These are phyloP conservation scores for Labroides dimidiatus DNA, from an alignment of 2,797 vertebrate species.

Conservation along the genomic window DNA sequence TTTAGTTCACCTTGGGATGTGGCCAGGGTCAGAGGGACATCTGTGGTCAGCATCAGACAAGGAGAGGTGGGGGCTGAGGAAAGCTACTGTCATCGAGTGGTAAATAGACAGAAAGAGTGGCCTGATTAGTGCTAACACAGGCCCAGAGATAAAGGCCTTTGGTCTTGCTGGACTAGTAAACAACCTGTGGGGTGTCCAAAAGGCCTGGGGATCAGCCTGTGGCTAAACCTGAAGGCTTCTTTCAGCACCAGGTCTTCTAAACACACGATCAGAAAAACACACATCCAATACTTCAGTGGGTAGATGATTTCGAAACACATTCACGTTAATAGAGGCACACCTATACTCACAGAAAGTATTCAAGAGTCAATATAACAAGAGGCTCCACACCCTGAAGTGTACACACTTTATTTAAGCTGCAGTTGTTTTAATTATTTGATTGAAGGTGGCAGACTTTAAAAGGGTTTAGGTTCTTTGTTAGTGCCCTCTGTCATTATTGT, in stretches of 20 bases:
- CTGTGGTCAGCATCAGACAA: conserved; percentile 86
- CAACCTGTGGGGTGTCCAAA: conserved; percentile 67
- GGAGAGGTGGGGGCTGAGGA: conserved; percentile 81
- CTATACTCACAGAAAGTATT: conserved; percentile 24
- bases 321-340: conserved; percentile 34
- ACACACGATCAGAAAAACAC: conserved; percentile 65
- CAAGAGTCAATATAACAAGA: conserved; percentile 19
- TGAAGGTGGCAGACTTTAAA: conserved; percentile 23
- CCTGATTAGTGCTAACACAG: conserved; percentile 81
- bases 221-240: conserved; percentile 87
- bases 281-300: conserved; percentile 32
- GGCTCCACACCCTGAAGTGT: conserved; percentile 6
- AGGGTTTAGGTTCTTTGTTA: conserved; percentile 7
- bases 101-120: conserved; percentile 88
- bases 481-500: conserved; percentile 28
- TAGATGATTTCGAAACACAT: conserved; percentile 22
- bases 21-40: conserved; percentile 83
- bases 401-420: conserved; percentile 9
- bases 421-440: conserved; percentile 42
- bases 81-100: conserved; percentile 90
- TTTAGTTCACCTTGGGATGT: conserved; percentile 75
- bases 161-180: conserved; percentile 75
- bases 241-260: conserved; percentile 81
- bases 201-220: conserved; percentile 74
- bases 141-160: conserved; percentile 86